phyloP scores from a whole-genome alignment of 2,888 invertebrate species.

The Eupsilia transversa region DNA sequence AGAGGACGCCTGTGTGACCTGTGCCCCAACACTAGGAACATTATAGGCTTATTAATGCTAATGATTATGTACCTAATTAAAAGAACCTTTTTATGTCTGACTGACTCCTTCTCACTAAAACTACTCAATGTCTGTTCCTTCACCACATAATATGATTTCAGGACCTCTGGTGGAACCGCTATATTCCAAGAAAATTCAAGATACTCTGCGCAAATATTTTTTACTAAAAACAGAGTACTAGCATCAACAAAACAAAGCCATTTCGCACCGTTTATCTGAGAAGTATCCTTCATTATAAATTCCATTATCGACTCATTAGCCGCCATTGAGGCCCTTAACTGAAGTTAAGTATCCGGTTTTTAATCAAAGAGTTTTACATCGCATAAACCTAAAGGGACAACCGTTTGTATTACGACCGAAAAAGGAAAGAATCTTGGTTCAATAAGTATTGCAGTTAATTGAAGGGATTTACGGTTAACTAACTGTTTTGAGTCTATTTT shows the following conservation, averaged over 20 bases:
- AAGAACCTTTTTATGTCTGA: background rate
- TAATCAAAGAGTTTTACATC: slow-evolving; percentile 8
- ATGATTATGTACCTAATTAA: too few relatives aligned
- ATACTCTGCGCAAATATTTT: background rate
- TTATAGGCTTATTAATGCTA: too few relatives aligned
- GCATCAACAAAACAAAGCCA: background rate
- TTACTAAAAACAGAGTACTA: background rate
- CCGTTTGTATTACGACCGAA: background rate
- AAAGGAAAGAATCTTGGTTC: background rate
- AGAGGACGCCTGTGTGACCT: too few relatives aligned
- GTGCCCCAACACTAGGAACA: too few relatives aligned
- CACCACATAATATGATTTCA: background rate
- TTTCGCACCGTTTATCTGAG: slow-evolving; percentile 49
- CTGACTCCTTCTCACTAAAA: background rate
- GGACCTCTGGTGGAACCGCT: background rate
- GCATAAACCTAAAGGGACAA: slow-evolving; percentile 12
- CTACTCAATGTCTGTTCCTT: background rate
- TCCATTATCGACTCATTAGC: slow-evolving; percentile 65
- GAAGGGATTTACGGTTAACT: background rate
- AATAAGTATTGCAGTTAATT: background rate
- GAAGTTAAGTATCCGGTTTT: slow-evolving; percentile 28
- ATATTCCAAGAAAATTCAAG: background rate
- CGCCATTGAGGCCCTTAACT: slow-evolving; percentile 21
- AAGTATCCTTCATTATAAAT: slow-evolving; percentile 61
- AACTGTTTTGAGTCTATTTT: background rate